phyloP scores from a whole-genome alignment of 2,888 invertebrate genomes.

The Leucophenga maculata region DNA sequence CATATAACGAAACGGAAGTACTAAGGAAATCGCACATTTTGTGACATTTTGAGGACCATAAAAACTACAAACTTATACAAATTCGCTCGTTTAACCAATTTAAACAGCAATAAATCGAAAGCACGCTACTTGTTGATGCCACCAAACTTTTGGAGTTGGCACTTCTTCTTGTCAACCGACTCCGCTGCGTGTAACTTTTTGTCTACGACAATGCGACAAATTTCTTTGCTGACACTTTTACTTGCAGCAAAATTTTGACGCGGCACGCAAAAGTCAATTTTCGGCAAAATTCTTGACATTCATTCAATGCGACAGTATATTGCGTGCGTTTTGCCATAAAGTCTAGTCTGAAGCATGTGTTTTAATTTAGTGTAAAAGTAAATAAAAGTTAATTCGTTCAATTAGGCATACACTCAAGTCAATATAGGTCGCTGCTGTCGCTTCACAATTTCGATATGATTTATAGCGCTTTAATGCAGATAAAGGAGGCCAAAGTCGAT shows the following conservation, averaged over 20 bases:
- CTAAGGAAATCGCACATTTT: slow-evolving; percentile 13
- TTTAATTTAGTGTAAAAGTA: slow-evolving; percentile 41
- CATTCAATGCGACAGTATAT: slow-evolving; percentile 1
- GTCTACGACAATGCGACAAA: slow-evolving; percentile 19
- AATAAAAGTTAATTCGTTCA: slow-evolving; percentile 51
- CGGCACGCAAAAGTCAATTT: slow-evolving; percentile 18
- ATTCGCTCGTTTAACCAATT: neutral
- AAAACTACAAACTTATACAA: neutral
- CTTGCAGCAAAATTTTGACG: slow-evolving; percentile 7
- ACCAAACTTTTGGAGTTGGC: no score
- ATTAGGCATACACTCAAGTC: slow-evolving; percentile 43
- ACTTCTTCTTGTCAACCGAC: neutral
- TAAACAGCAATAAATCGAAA: neutral
- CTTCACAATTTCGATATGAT: slow-evolving; percentile 8
- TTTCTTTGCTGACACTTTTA: slow-evolving; percentile 32
- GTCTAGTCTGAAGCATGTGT: slow-evolving; percentile 18
- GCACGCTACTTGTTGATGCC: slow-evolving; percentile 13
- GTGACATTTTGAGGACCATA: neutral
- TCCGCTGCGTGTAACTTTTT: slow-evolving; percentile 20
- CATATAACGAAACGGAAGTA: neutral
- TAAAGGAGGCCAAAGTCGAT: neutral
- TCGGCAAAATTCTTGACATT: neutral
- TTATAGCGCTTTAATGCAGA: slow-evolving; percentile 1
- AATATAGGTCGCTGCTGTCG: slow-evolving; percentile 2
- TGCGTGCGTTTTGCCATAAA: slow-evolving; percentile 27